Percentiles rank a stretch among this genome's conserved stretches.
Evolutionary conservation across 2,113 vertebrate genomes (phyloP).

Genomic region (Sphaerodactylus townsendi): DNA sequence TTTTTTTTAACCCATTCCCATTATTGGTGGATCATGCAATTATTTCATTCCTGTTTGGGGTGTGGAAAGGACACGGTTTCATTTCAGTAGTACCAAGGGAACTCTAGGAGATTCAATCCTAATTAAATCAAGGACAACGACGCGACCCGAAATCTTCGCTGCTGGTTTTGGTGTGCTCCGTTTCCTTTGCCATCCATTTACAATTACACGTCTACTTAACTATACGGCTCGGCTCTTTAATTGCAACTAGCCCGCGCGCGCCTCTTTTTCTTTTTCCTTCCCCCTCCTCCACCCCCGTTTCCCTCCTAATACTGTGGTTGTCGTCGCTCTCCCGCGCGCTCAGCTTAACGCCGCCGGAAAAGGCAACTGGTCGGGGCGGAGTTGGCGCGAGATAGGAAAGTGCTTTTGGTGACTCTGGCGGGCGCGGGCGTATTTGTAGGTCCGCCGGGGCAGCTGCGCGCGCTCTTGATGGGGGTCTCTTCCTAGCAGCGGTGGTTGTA

Average conservation of each 20-base stretch:
- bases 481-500: background rate
- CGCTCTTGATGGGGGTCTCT: background rate
- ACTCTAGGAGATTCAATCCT: background rate
- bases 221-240: too few relatives aligned
- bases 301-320: background rate
- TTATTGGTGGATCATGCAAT: too few relatives aligned
- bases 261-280: constrained; percentile 23
- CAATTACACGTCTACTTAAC: too few relatives aligned
- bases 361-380: constrained; percentile 48
- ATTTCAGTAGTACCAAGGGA: background rate
- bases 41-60: too few relatives aligned
- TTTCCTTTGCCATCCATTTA: too few relatives aligned
- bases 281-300: background rate
- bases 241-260: constrained; percentile 39
- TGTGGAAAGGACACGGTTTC: too few relatives aligned
- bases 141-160: too few relatives aligned
- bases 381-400: constrained; percentile 80
- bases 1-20: too few relatives aligned
- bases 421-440: background rate
- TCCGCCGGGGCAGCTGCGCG: background rate
- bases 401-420: constrained; percentile 34
- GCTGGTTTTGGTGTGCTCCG: too few relatives aligned
- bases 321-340: constrained; percentile 35
- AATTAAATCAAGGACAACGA: too few relatives aligned
- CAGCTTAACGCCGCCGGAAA: constrained; percentile 16